Conservation (phyloP, 2,888 invertebrate species). For the Synanthedon vespiformis region DNA sequence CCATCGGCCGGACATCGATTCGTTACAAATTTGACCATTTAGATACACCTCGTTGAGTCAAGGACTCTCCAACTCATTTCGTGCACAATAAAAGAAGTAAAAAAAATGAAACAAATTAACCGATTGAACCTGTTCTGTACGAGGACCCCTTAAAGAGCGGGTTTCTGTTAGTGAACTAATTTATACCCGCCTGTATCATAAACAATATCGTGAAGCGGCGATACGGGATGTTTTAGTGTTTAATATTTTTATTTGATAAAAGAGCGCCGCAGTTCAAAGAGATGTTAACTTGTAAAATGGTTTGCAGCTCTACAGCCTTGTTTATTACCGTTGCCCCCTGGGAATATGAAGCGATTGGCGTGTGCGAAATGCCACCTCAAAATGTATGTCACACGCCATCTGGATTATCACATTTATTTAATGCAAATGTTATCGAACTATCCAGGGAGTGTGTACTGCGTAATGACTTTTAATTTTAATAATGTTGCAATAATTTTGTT, state of each 20-base stretch:
- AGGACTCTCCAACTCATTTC: constrained; percentile 62
- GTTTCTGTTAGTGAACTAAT: constrained; percentile 62
- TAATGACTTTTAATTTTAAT: not conserved
- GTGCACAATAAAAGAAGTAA: constrained; percentile 37
- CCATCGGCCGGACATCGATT: constrained; percentile 57
- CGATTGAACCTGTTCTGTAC: constrained; percentile 57
- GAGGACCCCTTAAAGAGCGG: constrained; percentile 61
- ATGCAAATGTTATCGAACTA: not conserved
- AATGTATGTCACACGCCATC: not conserved
- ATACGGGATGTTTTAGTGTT: constrained; percentile 32
- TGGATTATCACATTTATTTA: not conserved
- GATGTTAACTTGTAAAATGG: constrained; percentile 21
- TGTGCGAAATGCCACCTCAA: not conserved
- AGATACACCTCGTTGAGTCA: constrained; percentile 68
- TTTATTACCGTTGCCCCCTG: constrained; percentile 31
- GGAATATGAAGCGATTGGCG: constrained; percentile 6
- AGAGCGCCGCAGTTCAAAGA: constrained; percentile 15
- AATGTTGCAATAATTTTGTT: too few species aligned
- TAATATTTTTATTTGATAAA: constrained; percentile 34
- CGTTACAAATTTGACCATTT: constrained; percentile 65
- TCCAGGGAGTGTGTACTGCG: not conserved
- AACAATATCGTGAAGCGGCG: constrained; percentile 46
- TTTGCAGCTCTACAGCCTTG: constrained; percentile 11
- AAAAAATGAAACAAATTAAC: constrained; percentile 60
- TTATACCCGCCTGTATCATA: constrained; percentile 61